A percentile compares a stretch with the other conserved stretches of the same genome.
phyloP scores from a whole-genome alignment of 2,888 invertebrate genomes.

The Miltochrista miniata region DNA sequence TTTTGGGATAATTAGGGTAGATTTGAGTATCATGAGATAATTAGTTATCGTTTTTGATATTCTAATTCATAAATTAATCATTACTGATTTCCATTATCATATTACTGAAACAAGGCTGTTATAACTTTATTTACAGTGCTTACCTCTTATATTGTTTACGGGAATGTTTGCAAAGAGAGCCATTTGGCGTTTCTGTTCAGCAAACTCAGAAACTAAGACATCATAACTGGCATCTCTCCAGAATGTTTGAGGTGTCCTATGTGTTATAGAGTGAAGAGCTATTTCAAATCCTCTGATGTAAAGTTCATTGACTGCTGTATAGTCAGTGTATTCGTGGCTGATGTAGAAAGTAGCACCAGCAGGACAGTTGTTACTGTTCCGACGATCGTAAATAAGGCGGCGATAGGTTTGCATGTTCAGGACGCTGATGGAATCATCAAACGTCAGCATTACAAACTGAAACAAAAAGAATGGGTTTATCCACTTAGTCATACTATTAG shows the following conservation, averaged over 20 bases:
- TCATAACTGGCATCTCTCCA: constrained; percentile 83
- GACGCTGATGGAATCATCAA: constrained; percentile 86
- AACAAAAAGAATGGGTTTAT: constrained; percentile 35
- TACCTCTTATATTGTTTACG: constrained; percentile 58
- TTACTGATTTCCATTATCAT: no score
- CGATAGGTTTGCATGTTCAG: constrained; percentile 82
- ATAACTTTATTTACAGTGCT: constrained; percentile 12
- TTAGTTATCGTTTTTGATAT: no score
- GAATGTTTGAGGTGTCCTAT: constrained; percentile 78
- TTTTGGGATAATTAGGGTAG: no score
- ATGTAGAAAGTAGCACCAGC: constrained; percentile 87
- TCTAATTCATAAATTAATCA: no score
- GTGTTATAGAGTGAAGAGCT: constrained; percentile 87
- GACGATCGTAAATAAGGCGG: constrained; percentile 71
- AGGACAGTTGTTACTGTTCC: constrained; percentile 86
- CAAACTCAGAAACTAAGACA: constrained; percentile 81
- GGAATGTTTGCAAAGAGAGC: constrained; percentile 82
- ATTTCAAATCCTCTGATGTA: constrained; percentile 85
- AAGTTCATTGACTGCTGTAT: constrained; percentile 84
- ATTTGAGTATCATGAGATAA: no score
- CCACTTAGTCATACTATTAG: no score
- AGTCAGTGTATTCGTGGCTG: constrained; percentile 89
- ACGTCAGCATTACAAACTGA: constrained; percentile 87
- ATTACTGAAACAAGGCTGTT: no score
- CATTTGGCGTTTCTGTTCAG: constrained; percentile 81